Evolutionary conservation across 2,797 vertebrate genomes (phyloP).

Genomic region (Garrulus glandarius): DNA sequence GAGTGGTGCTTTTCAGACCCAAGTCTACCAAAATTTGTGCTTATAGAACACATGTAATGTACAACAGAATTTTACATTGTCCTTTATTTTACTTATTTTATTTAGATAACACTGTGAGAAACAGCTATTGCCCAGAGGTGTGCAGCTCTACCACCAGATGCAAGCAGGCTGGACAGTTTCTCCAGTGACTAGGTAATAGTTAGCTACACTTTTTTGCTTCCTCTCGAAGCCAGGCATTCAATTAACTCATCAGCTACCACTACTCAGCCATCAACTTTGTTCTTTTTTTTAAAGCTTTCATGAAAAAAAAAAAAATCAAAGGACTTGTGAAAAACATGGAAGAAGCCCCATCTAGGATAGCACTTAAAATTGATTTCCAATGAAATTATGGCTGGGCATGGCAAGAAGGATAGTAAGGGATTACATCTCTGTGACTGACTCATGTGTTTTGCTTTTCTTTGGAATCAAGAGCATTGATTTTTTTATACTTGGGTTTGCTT

Average conservation of each 20-base stretch:
- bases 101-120: not conserved
- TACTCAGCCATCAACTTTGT: not conserved
- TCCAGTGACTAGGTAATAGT: not conserved
- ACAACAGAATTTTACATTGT: not conserved
- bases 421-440: not conserved
- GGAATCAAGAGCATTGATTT: conserved; percentile 20
- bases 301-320: not conserved
- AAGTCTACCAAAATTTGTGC: not conserved
- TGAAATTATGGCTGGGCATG: not conserved
- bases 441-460: not conserved
- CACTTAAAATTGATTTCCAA: conserved; percentile 48
- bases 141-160: not conserved
- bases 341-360: not conserved
- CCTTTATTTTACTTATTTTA: not conserved
- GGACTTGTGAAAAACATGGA: not conserved
- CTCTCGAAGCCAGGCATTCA: not conserved
- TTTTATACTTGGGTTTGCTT: not conserved
- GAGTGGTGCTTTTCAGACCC: not conserved
- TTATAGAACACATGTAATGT: not conserved
- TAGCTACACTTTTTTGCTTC: not conserved
- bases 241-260: not conserved
- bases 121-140: not conserved
- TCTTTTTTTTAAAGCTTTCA: not conserved
- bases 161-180: not conserved
- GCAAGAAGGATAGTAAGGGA: not conserved